Conservation (phyloP, 2,888 invertebrate species). For the Leucophenga maculata region DNA sequence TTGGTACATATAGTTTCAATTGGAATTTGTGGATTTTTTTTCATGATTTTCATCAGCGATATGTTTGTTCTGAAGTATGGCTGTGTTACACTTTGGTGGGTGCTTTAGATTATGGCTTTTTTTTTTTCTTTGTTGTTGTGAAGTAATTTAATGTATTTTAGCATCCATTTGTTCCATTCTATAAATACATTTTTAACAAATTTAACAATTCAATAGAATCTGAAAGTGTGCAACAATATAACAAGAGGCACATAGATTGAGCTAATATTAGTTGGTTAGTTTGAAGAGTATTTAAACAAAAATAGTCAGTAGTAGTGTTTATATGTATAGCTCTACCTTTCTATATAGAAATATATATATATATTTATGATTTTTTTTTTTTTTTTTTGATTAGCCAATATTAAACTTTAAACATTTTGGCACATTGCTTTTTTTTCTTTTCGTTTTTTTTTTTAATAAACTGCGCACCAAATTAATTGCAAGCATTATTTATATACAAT, state of each 20-base stretch:
- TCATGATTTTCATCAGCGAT: slow-evolving; percentile 15
- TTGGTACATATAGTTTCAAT: slow-evolving; percentile 36
- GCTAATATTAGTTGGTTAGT: slow-evolving; percentile 5
- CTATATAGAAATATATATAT: no score
- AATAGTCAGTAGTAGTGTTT: no score
- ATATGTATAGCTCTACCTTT: no score
- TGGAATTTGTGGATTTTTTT: slow-evolving; percentile 32
- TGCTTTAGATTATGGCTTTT: slow-evolving; percentile 6
- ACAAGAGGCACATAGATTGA: slow-evolving; percentile 51
- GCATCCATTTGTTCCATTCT: not conserved
- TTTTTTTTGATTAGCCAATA: no score
- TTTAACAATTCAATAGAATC: slow-evolving; percentile 13
- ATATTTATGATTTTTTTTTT: no score
- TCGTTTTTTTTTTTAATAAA: no score
- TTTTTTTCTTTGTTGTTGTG: not conserved
- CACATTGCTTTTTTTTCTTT: no score
- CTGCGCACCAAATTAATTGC: no score
- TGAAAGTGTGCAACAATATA: slow-evolving; percentile 27
- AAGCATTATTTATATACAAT: no score
- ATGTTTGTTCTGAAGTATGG: slow-evolving; percentile 41
- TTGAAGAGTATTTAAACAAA: no score
- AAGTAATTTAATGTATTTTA: not conserved
- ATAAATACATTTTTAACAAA: slow-evolving; percentile 5
- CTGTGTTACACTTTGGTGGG: slow-evolving; percentile 19
- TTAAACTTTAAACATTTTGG: no score